A percentile compares a stretch with the other conserved stretches of the same genome.
These are phyloP conservation scores for Luperina testacea DNA, from an alignment of 2,888 invertebrate genomes.

Conservation along the genomic window DNA sequence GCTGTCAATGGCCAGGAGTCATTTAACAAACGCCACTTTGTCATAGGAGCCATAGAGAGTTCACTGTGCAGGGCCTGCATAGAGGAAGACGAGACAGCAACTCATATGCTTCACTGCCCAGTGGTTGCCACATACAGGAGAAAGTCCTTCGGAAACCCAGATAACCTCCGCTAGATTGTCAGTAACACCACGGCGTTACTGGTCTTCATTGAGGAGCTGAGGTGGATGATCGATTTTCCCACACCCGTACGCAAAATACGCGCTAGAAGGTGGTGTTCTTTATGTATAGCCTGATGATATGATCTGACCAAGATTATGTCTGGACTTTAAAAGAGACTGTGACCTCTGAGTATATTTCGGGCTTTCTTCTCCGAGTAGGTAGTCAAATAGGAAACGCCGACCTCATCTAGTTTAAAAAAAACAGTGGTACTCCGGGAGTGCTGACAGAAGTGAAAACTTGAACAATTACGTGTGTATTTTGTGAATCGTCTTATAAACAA, in stretches of 20 bases:
- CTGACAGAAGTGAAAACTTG: too few species aligned
- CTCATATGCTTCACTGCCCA: background rate
- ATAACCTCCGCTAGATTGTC: background rate
- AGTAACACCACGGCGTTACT: background rate
- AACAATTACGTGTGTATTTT: too few species aligned
- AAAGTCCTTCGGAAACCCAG: background rate
- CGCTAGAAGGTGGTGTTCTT: background rate
- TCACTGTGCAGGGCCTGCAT: background rate
- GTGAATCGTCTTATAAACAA: too few species aligned
- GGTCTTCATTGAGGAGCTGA: background rate
- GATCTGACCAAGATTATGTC: too few species aligned
- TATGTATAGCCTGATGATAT: background rate
- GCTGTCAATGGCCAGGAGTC: too few species aligned
- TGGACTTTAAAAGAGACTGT: too few species aligned
- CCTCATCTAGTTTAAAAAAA: too few species aligned
- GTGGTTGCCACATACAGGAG: background rate
- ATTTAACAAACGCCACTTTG: background rate
- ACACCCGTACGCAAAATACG: background rate
- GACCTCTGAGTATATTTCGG: too few species aligned
- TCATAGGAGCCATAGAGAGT: background rate
- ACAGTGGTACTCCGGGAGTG: too few species aligned
- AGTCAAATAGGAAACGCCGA: too few species aligned
- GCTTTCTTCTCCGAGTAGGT: too few species aligned
- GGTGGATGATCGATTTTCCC: background rate
- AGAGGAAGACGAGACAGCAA: background rate